phyloP scores from a whole-genome alignment of 1,140 invertebrate genomes.

The Drosophila melanica region DNA sequence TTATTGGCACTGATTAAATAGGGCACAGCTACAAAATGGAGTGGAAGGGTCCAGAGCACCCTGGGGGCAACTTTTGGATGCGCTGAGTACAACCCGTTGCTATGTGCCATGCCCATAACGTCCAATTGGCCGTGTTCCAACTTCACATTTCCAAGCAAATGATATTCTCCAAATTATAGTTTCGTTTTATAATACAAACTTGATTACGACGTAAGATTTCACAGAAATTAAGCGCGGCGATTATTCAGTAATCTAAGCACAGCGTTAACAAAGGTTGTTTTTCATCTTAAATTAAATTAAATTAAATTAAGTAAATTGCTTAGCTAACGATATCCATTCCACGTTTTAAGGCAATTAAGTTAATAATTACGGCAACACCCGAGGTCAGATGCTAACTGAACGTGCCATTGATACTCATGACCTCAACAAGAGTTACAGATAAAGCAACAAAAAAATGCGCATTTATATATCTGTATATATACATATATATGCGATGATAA shows the following conservation, averaged over 20 bases:
- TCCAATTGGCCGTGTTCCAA: too few species aligned
- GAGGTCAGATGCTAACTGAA: conserved; percentile 35
- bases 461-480: not conserved
- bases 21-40: conserved; percentile 45
- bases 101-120: too few species aligned
- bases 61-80: not conserved
- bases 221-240: too few species aligned
- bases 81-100: too few species aligned
- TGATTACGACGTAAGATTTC: too few species aligned
- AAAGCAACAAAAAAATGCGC: not conserved
- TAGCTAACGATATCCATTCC: conserved; percentile 50
- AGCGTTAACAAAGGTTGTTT: not conserved
- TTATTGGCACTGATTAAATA: conserved; percentile 80
- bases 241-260: too few species aligned
- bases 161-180: too few species aligned
- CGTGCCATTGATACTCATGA: conserved; percentile 59
- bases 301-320: not conserved
- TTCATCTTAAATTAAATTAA: not conserved
- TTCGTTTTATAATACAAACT: too few species aligned
- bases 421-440: conserved; percentile 17
- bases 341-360: conserved; percentile 74
- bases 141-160: too few species aligned
- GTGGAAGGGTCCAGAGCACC: conserved; percentile 10
- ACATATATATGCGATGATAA: not conserved
- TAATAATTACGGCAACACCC: conserved; percentile 30